Percentiles rank a stretch among this genome's conserved stretches.
phyloP scores from a whole-genome alignment of 2,113 vertebrate species.

The Platysternon megacephalum region DNA sequence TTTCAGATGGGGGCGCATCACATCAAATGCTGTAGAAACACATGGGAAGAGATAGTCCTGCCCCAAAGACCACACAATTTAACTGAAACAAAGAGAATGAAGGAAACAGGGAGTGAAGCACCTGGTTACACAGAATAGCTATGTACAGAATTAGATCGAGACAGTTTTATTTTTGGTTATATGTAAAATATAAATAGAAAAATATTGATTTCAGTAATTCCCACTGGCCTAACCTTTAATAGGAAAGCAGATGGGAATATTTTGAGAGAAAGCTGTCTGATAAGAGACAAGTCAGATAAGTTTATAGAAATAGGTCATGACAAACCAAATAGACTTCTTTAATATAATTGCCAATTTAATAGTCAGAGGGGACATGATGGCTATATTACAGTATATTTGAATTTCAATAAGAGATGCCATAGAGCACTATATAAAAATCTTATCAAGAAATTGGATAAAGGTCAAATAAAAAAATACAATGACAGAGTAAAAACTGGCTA shows the following conservation, averaged over 20 bases:
- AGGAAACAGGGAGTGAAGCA: not conserved
- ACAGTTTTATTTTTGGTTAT: not conserved
- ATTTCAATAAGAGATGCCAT: not conserved
- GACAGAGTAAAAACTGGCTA: not conserved
- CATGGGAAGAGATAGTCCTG: not conserved
- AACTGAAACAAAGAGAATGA: not conserved
- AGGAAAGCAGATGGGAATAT: not conserved
- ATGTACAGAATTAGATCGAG: not conserved
- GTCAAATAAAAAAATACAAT: not conserved
- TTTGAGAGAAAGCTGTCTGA: not conserved
- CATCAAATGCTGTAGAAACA: not conserved
- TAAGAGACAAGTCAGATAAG: not conserved
- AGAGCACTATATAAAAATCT: not conserved
- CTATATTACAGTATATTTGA: not conserved
- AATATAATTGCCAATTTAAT: not conserved
- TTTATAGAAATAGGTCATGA: not conserved
- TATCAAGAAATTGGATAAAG: not conserved
- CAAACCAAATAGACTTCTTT: not conserved
- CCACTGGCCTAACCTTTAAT: not conserved
- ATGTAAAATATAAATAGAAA: not conserved
- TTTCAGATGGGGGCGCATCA: slow-evolving; percentile 33
- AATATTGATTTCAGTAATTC: not conserved
- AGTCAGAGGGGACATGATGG: not conserved
- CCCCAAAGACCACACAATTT: not conserved
- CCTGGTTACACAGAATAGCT: not conserved